Evolutionary conservation across 2,888 invertebrate species (phyloP), one percentile per base, ranked within the genome.

Genomic region (Catocala sponsa): DNA sequence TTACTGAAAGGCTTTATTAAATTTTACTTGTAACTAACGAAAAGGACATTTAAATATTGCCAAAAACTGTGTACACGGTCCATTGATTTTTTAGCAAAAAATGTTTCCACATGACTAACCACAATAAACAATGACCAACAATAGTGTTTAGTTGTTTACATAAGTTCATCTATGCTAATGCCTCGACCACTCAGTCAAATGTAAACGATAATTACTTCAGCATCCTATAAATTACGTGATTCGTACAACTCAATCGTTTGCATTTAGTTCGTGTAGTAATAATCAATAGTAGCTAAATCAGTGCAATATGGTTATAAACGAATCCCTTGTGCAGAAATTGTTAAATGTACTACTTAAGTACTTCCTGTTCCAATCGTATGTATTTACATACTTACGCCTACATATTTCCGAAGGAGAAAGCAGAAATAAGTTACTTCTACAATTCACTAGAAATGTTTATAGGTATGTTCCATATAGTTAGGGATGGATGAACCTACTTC

Each of bases 61-160:
- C 6, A 49, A 49, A 52, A n/a, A 9, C n/a, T 0, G 12, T 44
- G 38, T 48, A 11, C 12, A 13, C 12, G 4, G 6, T 44, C 13
- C 42, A 42, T 42, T 49, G 11, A 42, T n/a, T 50, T 4, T 50
- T 10, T 13, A 33, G 11, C 4, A 49, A 65, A 66, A 68, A 76
- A 63, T 49, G 53, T 68, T 76, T 76, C 65, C 70, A 66, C 74
- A 60, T 68, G 65, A 71, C 61, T 70, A 57, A 63, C 59, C 41
- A 53, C 63, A 62, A 65, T 60, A 61, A 63, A 62, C 68, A 59
- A 55, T 51, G 50, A 47, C 6, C 42, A 51, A 69, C 55, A 66
- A 66, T 61, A 56, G 13, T 44, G 43, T 63, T 50, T 56, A 44
- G 54, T n/a, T 44, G 43, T 63, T 52, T 56, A 44, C 73, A 50